These are phyloP conservation scores for Drosophila kambysellisi DNA, from an alignment of 2,888 invertebrate genomes.

Conservation along the genomic window DNA sequence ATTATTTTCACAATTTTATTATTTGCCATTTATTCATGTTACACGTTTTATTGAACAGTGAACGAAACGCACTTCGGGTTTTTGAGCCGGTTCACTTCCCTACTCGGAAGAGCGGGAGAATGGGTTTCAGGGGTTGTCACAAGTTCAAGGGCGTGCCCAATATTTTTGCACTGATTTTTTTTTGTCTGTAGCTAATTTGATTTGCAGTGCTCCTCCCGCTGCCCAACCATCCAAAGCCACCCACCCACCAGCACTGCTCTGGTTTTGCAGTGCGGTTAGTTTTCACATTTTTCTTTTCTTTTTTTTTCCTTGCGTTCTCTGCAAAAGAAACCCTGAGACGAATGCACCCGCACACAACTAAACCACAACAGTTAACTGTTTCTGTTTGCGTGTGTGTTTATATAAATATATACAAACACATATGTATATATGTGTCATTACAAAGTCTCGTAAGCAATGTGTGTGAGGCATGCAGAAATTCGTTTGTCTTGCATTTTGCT, in stretches of 20 bases:
- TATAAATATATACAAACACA: neutral
- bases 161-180: conserved; percentile 35
- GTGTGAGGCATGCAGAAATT: conserved; percentile 52
- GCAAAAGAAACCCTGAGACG: conserved; percentile 51
- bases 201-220: conserved; percentile 34
- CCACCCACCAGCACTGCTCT: neutral
- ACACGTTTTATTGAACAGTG: neutral
- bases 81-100: conserved; percentile 27
- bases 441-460: conserved; percentile 72
- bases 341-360: conserved; percentile 50
- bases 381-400: conserved; percentile 16
- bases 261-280: conserved; percentile 37
- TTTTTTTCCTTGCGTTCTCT: conserved; percentile 19
- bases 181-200: conserved; percentile 52
- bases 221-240: neutral
- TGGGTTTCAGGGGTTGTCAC: conserved; percentile 22
- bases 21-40: neutral
- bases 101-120: neutral
- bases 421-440: conserved; percentile 27
- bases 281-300: conserved; percentile 35
- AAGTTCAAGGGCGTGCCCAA: conserved; percentile 78
- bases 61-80: conserved; percentile 17
- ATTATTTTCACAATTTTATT: neutral
- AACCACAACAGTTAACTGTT: conserved; percentile 56
- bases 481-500: conserved; percentile 49